These are phyloP conservation scores for Synchiropus splendidus DNA, from an alignment of 2,113 vertebrate genomes.

Conservation along the genomic window DNA sequence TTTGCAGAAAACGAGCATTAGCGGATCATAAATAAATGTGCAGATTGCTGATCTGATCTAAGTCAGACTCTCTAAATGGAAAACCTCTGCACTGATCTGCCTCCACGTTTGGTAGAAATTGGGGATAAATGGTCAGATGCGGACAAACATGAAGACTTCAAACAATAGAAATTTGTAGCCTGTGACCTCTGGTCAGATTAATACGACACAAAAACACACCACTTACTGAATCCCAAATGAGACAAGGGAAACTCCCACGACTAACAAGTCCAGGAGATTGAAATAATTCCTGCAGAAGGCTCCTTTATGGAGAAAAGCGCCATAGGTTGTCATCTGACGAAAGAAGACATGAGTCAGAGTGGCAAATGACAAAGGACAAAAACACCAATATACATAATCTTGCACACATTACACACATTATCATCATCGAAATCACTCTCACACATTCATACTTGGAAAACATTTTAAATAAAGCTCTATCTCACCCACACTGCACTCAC, in stretches of 20 bases:
- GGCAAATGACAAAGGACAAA: slow-evolving; percentile 9
- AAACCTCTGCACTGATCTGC: too few species aligned
- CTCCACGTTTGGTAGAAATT: too few species aligned
- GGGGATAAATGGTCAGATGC: too few species aligned
- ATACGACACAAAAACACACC: slow-evolving; percentile 2
- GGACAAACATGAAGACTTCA: too few species aligned
- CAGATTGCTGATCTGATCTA: too few species aligned
- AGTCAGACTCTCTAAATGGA: too few species aligned
- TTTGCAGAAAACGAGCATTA: too few species aligned
- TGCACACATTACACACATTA: slow-evolving; percentile 4
- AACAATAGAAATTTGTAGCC: too few species aligned
- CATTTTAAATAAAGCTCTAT: slow-evolving; percentile 14
- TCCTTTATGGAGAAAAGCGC: slow-evolving; percentile 96
- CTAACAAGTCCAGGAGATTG: slow-evolving; percentile 93
- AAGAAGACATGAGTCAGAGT: slow-evolving; percentile 23
- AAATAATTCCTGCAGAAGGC: slow-evolving; percentile 98
- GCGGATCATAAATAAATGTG: too few species aligned
- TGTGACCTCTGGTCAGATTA: too few species aligned
- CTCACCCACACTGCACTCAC: slow-evolving; percentile 14
- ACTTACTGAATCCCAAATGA: slow-evolving; percentile 99
- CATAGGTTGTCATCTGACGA: slow-evolving; percentile 90
- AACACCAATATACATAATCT: slow-evolving; percentile 4
- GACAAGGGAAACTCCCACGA: slow-evolving; percentile 95
- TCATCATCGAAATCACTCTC: slow-evolving; percentile 8
- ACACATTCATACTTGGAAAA: slow-evolving; percentile 9